Conservation (phyloP, 2,113 vertebrate species). For the Nothocercus julius region DNA sequence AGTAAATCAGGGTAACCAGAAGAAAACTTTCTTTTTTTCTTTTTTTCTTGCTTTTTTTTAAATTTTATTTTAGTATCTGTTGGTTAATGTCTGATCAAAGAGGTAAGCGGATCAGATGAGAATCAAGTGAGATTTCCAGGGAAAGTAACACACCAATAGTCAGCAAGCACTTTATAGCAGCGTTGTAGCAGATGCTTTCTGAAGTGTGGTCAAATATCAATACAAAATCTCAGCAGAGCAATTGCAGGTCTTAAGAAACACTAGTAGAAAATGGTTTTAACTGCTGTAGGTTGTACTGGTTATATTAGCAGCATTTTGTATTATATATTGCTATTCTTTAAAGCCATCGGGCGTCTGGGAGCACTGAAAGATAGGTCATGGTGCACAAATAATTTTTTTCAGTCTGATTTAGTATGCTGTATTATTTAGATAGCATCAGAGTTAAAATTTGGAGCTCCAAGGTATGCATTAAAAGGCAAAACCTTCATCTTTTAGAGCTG, state of each 20-base stretch:
- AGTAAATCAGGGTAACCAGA: background rate
- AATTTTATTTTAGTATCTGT: background rate
- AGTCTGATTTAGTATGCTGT: background rate
- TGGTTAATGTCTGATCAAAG: background rate
- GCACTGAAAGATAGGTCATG: background rate
- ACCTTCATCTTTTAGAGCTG: background rate
- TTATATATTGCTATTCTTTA: background rate
- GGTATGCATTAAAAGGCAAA: background rate
- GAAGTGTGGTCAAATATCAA: background rate
- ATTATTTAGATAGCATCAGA: background rate
- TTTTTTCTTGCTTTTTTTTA: no score
- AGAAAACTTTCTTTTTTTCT: background rate
- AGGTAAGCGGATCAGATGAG: background rate
- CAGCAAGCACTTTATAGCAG: background rate
- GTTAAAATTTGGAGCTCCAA: background rate
- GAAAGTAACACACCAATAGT: background rate
- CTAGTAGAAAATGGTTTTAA: background rate
- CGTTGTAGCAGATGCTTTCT: background rate
- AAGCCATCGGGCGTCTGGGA: background rate
- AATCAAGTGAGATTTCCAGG: background rate
- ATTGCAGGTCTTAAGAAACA: background rate
- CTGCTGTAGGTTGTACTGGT: background rate
- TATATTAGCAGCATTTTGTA: background rate
- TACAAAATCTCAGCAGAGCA: background rate
- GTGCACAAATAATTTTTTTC: background rate